Base-by-base conservation (phyloP, 92 coral and sea anemone genomes). In the Zoanthus sansibaricus region DNA sequence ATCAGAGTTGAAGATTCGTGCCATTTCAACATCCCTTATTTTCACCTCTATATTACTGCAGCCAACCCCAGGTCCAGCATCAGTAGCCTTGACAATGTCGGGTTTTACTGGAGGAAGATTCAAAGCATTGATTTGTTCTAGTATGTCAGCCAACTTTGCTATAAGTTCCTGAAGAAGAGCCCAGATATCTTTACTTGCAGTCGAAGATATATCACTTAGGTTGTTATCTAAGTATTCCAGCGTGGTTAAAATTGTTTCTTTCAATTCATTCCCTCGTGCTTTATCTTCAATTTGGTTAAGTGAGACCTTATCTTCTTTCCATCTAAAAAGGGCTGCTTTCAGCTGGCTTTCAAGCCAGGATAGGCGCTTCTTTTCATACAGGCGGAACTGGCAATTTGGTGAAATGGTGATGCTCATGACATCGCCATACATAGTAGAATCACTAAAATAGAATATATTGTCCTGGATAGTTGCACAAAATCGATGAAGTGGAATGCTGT, bases 401-500 rank as follows among this genome's bases (percentile, higher is more conserved):
- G 54, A 9, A 76, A 32, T 46, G 44, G 82, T 76, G 44, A 76
- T 42, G 21, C 54, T n/a, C 82, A 45, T 76, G 30, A 45, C 82
- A 76, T 76, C 66, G 15, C 54, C 82, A 42, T 45, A 25, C 82
- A 76, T 76, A 58, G 67, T 76, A 13, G 66, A 45, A 32, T 76
- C 82, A 32, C 44, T 58, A 45, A 76, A 76, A 76, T 76, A 76
- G 11, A 76, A 76, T 76, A 25, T 58, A 76, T 66, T 32, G 82
- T 45, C 17, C 7, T 46, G 55, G 82, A 77, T 77, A 59, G 82
- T 33, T 15, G 82, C 20, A 48, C 82, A 77, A 13, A 77, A 18
- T 47, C 82, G 82, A 76, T 76, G 82, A 51, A 76, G 67, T 37
- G 51, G 67, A 76, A 46, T 76, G 82, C 82, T 76, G 32, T 76